Evolutionary conservation across 2,113 vertebrate genomes (phyloP), one percentile per base, ranked within the genome.

Genomic region (Tetrao urogallus): DNA sequence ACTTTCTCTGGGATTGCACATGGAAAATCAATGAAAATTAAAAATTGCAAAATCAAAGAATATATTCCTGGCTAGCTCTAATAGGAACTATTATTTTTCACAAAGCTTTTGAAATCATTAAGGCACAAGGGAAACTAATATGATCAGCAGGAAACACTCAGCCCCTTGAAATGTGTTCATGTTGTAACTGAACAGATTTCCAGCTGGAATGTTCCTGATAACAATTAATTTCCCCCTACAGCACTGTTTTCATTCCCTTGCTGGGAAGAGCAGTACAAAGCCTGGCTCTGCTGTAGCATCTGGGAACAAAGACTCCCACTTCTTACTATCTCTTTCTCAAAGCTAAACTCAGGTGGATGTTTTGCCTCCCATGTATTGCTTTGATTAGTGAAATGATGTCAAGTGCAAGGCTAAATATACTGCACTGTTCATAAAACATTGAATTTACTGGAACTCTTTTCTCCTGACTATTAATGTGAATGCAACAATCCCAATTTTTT

Each of bases 191-290:
- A 75, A 85, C n/a, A 83, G 61, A 83, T 91, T 95, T 97, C 94
- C 94, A 94, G 42, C 82, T 94, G 91, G 85, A 96, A 92, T 69
- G 82, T 93, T 82, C 79, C 91, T 81, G 72, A 76, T 86, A 95
- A 88, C 89, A 95, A 93, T 92, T 96, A 92, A 93, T 94, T 94
- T 94, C n/a, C 72, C 78, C 92, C 69, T 93, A 91, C 75, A 91
- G 47, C 75, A 69, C 72, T 81, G 56, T 95, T 94, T 91, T 92
- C 72, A 61, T 95, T 94, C 90, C 43, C 85, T 95, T 95, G 85
- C 91, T 94, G 82, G 65, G 95, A 96, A 94, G 47, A 83, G 48
- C 30, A 72, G 57, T 94, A 64, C 69, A 95, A 94, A 94, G 24
- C 36, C 79, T 94, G 82, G 43, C 57, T 92, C 69, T 84, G 36